phyloP scores from a whole-genome alignment of 1,140 invertebrate species.

The Paracyclopina nana region DNA sequence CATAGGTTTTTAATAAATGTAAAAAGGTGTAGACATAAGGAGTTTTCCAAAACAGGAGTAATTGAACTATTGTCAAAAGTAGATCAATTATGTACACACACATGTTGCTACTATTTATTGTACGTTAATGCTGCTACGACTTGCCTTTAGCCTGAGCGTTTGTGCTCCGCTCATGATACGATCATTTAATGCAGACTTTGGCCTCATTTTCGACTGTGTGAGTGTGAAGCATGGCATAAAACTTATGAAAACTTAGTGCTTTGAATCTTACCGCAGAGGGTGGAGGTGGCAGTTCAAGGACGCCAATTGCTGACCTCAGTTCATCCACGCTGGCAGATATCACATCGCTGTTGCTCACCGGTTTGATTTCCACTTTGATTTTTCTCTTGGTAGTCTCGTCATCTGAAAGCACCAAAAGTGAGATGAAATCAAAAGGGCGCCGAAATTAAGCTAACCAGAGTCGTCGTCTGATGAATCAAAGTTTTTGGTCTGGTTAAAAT shows the following conservation, averaged over 20 bases:
- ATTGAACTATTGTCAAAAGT: too few species aligned
- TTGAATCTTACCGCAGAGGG: slow-evolving; percentile 27
- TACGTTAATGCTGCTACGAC: neutral
- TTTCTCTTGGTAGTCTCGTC: slow-evolving; percentile 63
- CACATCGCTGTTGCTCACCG: slow-evolving; percentile 62
- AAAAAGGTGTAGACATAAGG: too few species aligned
- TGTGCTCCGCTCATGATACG: neutral
- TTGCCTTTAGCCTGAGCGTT: neutral
- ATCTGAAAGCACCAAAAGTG: slow-evolving; percentile 26
- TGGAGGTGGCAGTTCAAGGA: slow-evolving; percentile 63
- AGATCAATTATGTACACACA: too few species aligned
- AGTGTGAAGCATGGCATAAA: neutral
- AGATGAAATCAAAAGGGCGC: slow-evolving; percentile 10
- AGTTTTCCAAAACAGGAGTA: too few species aligned
- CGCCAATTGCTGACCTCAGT: slow-evolving; percentile 70
- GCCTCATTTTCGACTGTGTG: neutral
- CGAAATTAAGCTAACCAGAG: slow-evolving; percentile 38
- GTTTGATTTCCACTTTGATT: slow-evolving; percentile 87
- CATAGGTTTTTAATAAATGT: too few species aligned
- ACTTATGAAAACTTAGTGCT: neutral
- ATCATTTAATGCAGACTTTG: slow-evolving; percentile 2
- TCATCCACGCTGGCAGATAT: slow-evolving; percentile 86
- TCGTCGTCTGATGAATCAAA: slow-evolving; percentile 82
- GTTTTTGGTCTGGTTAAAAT: slow-evolving; percentile 37
- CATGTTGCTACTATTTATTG: neutral